Base-by-base conservation (phyloP, 2,797 vertebrate genomes). In the Vipera ursinii region DNA sequence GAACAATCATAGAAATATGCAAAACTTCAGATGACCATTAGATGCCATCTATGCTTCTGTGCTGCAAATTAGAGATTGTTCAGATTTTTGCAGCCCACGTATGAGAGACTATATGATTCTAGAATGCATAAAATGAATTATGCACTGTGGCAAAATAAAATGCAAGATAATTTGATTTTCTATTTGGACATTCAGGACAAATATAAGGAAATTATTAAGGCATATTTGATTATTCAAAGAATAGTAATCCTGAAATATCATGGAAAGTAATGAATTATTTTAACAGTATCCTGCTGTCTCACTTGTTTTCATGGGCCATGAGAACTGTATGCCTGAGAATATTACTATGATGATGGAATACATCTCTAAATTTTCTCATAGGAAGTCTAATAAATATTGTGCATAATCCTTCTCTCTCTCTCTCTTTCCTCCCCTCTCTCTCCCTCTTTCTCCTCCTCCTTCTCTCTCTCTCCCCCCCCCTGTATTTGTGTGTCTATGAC, bases 401-500 rank as follows among this genome's bases (percentile, higher is more conserved):
- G 26, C 26, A 26, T 55, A 59, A 38, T 51, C 61, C 20, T 61
- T 87, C 32, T 14, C 10, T 9, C 3, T 87, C 5, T 38, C 1
- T 20, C 0, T 48, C 44, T 48, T 4, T 48, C 44, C 44, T 48
- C 44, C 44, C 32, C 32, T 7, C 6, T 2, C 1, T 56, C 5
- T 38, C 1, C 12, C 0, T 87, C 32, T 14, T 6, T 2, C 1
- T 69, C 5, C 38, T 0, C 12, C 0, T 51, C 61, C 20, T 61
- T 56, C 32, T 14, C 10, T 9, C 1, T 87, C 5, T 55, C 1
- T 20, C 0, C 0, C 51, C 51, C 51, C 8, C 51, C 10, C 51
- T 53, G 8, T 53, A 9, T 53, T 53, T 53, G 3, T 86, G n/a
- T 24, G 7, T 20, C 6, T 48, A 3, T 53, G 32, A 28, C 24